Evolutionary conservation across 2,113 vertebrate genomes (phyloP).

Genomic region (Sapajus apella): DNA sequence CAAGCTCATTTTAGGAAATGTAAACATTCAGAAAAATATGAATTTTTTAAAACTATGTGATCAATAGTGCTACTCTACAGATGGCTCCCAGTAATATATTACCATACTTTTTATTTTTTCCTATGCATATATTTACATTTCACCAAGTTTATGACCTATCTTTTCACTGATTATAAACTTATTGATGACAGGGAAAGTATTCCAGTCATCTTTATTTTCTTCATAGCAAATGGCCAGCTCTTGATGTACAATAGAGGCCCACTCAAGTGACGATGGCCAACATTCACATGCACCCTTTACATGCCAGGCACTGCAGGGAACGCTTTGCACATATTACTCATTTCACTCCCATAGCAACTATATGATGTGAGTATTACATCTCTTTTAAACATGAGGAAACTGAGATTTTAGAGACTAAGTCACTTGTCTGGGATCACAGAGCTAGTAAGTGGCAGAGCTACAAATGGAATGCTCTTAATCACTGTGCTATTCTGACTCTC

Average conservation of each 20-base stretch:
- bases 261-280: background rate
- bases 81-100: background rate
- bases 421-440: background rate
- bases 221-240: too few species aligned
- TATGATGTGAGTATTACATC: background rate
- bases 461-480: background rate
- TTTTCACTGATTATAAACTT: background rate
- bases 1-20: background rate
- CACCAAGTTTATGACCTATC: background rate
- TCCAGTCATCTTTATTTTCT: background rate
- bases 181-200: background rate
- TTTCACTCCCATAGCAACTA: background rate
- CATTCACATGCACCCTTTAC: background rate
- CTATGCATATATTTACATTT: background rate
- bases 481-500: background rate
- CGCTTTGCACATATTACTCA: background rate
- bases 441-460: background rate
- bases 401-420: background rate
- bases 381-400: background rate
- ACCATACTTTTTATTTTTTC: background rate
- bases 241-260: background rate
- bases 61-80: background rate
- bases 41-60: background rate
- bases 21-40: background rate
- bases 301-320: background rate